phyloP scores from a whole-genome alignment of 1,140 invertebrate species.

The Tetragonula clypearis region DNA sequence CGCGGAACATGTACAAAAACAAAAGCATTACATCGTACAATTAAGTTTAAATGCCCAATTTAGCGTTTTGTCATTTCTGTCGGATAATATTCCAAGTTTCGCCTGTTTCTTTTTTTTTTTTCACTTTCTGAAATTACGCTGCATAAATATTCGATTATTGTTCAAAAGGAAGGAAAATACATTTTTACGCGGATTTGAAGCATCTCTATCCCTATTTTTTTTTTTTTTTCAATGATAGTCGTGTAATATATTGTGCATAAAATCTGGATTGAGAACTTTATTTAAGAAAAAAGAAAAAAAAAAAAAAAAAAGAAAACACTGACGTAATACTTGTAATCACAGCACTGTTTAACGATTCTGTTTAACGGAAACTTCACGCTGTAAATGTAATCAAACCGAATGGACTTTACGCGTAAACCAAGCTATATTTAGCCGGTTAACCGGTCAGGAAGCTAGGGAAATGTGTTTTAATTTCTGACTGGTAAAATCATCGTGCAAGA shows the following conservation, averaged over 20 bases:
- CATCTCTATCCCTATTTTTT: neutral
- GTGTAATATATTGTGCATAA: neutral
- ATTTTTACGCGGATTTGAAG: neutral
- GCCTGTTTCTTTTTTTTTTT: no score
- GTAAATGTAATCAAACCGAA: constrained; percentile 45
- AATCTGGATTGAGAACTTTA: neutral
- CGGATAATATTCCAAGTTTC: neutral
- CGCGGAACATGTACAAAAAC: neutral
- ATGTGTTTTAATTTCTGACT: constrained; percentile 16
- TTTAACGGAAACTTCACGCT: constrained; percentile 28
- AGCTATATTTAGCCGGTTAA: constrained; percentile 38
- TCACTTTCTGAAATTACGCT: neutral
- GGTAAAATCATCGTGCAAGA: neutral
- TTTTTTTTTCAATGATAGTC: neutral
- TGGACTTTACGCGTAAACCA: constrained; percentile 26
- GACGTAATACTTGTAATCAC: neutral
- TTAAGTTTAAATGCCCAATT: neutral
- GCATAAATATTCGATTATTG: neutral
- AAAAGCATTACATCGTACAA: neutral
- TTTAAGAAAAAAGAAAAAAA: no score
- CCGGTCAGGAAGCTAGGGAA: neutral
- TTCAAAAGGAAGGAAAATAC: no score
- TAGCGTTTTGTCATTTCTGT: neutral
- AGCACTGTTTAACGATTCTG: constrained; percentile 18
- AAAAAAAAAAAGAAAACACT: neutral